Evolutionary conservation across 2,113 vertebrate species (phyloP).

Genomic region (Urocitellus parryii): DNA sequence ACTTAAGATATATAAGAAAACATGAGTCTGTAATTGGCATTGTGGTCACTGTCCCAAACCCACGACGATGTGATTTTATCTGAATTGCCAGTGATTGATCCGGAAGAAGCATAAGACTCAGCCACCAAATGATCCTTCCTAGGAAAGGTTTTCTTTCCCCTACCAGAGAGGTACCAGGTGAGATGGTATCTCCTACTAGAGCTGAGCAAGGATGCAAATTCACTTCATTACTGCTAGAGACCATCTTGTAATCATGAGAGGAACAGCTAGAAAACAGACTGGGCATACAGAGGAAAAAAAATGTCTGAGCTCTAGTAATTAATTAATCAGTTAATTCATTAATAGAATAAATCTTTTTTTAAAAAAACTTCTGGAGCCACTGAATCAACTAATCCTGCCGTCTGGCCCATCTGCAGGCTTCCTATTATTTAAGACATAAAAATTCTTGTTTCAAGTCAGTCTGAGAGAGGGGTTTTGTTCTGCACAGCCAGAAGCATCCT

Average conservation of each 20-base stretch:
- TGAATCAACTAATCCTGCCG: neutral
- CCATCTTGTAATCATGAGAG: neutral
- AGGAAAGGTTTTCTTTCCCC: slow-evolving; percentile 3
- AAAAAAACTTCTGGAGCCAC: neutral
- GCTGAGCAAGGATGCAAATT: neutral
- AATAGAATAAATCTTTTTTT: no score
- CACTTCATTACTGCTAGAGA: neutral
- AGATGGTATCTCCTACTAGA: neutral
- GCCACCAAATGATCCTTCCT: neutral
- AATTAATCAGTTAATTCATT: no score
- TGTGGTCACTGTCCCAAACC: slow-evolving; percentile 26
- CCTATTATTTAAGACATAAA: neutral
- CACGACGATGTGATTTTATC: slow-evolving; percentile 25
- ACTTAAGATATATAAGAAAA: neutral
- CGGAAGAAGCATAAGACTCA: slow-evolving; percentile 1
- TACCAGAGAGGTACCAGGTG: neutral
- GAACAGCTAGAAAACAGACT: neutral
- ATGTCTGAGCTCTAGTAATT: no score
- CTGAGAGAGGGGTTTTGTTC: neutral
- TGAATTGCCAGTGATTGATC: neutral
- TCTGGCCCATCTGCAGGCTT: neutral
- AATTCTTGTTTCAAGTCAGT: neutral
- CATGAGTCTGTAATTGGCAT: neutral
- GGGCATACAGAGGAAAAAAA: neutral
- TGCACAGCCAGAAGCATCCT: neutral